Conservation (phyloP, 2,888 invertebrate genomes). For the Apamea epomidion region DNA sequence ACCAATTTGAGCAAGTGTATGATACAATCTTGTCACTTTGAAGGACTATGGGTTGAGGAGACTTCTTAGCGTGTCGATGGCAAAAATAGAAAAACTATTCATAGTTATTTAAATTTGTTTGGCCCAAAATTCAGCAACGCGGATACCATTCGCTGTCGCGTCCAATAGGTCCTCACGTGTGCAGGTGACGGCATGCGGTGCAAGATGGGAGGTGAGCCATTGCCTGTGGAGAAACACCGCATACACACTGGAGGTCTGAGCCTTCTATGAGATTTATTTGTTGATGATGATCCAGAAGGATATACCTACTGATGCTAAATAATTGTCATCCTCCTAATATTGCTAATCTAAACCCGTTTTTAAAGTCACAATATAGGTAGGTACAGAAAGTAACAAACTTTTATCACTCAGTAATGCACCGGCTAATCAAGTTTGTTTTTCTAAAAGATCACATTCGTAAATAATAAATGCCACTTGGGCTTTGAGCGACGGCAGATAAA, state of each 20-base stretch:
- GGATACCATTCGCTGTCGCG: too few relatives aligned
- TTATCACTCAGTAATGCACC: not conserved
- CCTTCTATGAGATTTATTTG: too few relatives aligned
- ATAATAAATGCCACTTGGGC: constrained; percentile 10
- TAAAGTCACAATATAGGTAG: not conserved
- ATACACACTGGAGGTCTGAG: too few relatives aligned
- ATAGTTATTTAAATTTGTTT: too few relatives aligned
- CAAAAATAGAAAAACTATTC: too few relatives aligned
- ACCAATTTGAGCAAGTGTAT: constrained; percentile 13
- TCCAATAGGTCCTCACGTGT: too few relatives aligned
- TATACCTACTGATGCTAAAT: not conserved
- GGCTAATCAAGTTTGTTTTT: constrained; percentile 32
- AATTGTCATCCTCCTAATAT: not conserved
- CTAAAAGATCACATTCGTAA: constrained; percentile 11
- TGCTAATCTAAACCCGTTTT: not conserved
- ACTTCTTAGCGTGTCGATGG: too few relatives aligned
- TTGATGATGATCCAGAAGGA: not conserved
- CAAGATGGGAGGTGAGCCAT: too few relatives aligned
- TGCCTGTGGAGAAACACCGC: too few relatives aligned
- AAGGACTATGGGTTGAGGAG: not conserved
- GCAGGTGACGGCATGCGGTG: too few relatives aligned
- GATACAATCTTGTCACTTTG: constrained; percentile 3
- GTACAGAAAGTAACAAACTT: not conserved
- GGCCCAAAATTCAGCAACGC: too few relatives aligned
- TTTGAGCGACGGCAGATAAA: constrained; percentile 10